A percentile compares a stretch with the other conserved stretches of the same genome.
These are phyloP conservation scores for Tyrophagus putrescentiae DNA, from an alignment of 1,140 invertebrate genomes.

Conservation along the genomic window DNA sequence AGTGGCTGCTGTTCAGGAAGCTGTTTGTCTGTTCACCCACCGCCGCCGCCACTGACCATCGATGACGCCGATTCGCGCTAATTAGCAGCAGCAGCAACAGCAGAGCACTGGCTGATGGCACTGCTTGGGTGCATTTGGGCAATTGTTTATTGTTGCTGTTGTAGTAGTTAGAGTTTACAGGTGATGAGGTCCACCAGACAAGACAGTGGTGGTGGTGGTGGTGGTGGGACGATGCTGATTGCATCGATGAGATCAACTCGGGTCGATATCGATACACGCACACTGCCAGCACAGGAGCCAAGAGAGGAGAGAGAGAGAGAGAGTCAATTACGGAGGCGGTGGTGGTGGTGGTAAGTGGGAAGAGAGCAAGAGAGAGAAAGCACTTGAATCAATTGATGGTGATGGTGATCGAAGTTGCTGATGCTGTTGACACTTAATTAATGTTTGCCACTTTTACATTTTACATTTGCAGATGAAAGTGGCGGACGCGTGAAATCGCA, in stretches of 20 bases:
- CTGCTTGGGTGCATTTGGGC: too few relatives aligned
- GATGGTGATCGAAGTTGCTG: too few relatives aligned
- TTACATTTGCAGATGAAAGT: too few relatives aligned
- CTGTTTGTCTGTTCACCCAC: too few relatives aligned
- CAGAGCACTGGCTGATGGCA: neutral
- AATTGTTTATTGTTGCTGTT: too few relatives aligned
- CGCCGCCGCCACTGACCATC: too few relatives aligned
- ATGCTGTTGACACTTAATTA: too few relatives aligned
- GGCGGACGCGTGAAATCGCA: too few relatives aligned
- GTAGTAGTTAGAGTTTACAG: neutral
- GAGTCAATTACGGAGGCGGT: neutral
- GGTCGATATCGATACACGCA: neutral
- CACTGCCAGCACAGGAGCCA: neutral
- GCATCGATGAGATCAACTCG: too few relatives aligned
- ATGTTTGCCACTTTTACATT: too few relatives aligned
- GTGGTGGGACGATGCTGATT: neutral
- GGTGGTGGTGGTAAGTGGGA: conserved; percentile 8
- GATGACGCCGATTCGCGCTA: neutral
- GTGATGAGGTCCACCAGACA: too few relatives aligned
- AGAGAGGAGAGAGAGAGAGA: conserved; percentile 1
- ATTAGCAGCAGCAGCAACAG: neutral
- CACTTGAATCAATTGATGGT: neutral
- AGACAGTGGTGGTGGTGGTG: neutral
- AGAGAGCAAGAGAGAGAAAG: neutral
- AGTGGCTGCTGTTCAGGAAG: too few relatives aligned